These are phyloP conservation scores for Meda fulgida DNA, from an alignment of 2,797 vertebrate genomes.

Conservation along the genomic window DNA sequence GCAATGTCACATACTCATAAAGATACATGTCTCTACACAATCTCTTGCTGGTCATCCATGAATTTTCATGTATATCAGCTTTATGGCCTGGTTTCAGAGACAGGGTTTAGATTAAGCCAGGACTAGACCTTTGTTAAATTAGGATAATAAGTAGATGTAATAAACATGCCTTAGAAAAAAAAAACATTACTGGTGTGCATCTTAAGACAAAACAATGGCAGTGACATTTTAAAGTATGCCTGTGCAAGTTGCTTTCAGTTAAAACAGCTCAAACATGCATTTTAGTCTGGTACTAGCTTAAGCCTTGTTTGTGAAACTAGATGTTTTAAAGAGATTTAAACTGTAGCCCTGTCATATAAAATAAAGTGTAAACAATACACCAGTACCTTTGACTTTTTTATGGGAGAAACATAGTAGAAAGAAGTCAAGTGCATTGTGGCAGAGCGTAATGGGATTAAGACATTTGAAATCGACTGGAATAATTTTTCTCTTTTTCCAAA, in stretches of 20 bases:
- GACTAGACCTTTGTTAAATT: too few relatives aligned
- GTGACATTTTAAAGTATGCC: too few relatives aligned
- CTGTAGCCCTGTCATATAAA: neutral
- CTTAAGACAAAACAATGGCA: too few relatives aligned
- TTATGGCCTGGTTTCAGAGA: too few relatives aligned
- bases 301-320: too few relatives aligned
- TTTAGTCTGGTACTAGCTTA: neutral
- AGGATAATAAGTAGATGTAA: too few relatives aligned
- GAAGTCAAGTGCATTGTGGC: neutral
- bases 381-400: neutral
- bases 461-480: neutral
- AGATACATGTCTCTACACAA: slow-evolving; percentile 15
- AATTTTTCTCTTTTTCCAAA: neutral
- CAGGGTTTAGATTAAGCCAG: too few relatives aligned
- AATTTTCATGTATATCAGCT: neutral
- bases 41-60: neutral
- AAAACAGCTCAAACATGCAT: neutral
- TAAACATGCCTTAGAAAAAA: too few relatives aligned
- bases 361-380: neutral
- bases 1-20: slow-evolving; percentile 18
- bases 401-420: neutral
- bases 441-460: neutral
- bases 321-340: neutral
- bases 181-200: too few relatives aligned
- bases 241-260: too few relatives aligned